These are phyloP conservation scores for Pachyrhynchus sulphureomaculatus DNA, from an alignment of 1,140 invertebrate genomes.

Conservation along the genomic window DNA sequence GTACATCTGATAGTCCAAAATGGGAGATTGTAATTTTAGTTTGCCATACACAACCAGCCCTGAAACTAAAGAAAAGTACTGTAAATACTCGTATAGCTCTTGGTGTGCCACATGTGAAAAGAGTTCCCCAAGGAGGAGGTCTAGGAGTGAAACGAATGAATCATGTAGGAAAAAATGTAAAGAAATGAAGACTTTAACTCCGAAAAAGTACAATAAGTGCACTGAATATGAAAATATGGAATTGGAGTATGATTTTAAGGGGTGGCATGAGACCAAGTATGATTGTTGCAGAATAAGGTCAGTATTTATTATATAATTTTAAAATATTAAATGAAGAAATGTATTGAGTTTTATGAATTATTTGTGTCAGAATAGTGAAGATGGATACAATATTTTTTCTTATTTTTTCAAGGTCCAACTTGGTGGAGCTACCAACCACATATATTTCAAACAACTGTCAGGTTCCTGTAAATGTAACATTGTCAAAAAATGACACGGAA, in stretches of 20 bases:
- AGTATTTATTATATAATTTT: background rate
- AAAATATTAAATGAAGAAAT: background rate
- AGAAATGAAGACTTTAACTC: slow-evolving; percentile 45
- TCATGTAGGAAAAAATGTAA: slow-evolving; percentile 43
- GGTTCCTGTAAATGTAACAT: slow-evolving; percentile 34
- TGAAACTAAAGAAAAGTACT: slow-evolving; percentile 34
- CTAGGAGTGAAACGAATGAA: slow-evolving; percentile 46
- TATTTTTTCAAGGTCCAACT: slow-evolving; percentile 39
- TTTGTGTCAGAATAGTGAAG: too few species aligned
- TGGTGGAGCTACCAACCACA: slow-evolving; percentile 49
- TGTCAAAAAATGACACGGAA: slow-evolving; percentile 38
- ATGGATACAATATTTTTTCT: slow-evolving; percentile 1
- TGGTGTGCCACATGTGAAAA: slow-evolving; percentile 49
- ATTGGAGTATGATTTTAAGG: slow-evolving; percentile 42
- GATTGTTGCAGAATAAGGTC: slow-evolving; percentile 38
- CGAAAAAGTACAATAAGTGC: slow-evolving; percentile 43
- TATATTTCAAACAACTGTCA: slow-evolving; percentile 51
- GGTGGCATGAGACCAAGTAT: slow-evolving; percentile 33
- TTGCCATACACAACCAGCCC: slow-evolving; percentile 12
- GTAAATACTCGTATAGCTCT: slow-evolving; percentile 41
- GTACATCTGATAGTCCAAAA: background rate
- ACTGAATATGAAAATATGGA: slow-evolving; percentile 49
- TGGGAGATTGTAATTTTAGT: slow-evolving; percentile 34
- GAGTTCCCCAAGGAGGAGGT: slow-evolving; percentile 42
- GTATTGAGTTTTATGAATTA: background rate